A percentile compares a stretch with the other conserved stretches of the same genome.
phyloP scores from a whole-genome alignment of 37 sponge, comb jelly and placozoan genomes.

The Bolinopsis microptera region DNA sequence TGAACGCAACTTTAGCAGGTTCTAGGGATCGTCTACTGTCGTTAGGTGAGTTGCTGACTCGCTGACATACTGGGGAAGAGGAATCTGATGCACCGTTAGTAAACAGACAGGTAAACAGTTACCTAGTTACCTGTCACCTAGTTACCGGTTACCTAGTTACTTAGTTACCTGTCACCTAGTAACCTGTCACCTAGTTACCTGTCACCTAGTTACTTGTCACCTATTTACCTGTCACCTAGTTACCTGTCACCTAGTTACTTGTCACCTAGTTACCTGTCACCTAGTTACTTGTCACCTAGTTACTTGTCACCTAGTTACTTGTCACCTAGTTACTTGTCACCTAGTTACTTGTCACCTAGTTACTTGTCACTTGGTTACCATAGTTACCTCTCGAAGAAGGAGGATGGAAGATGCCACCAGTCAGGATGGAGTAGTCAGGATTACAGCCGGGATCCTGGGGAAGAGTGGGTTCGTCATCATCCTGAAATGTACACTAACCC shows the following conservation, averaged over 20 bases:
- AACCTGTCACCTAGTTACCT: background rate
- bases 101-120: background rate
- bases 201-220: background rate
- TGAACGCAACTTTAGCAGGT: conserved; percentile 60
- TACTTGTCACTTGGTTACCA: background rate
- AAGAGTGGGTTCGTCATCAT: background rate
- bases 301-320: background rate
- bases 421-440: background rate
- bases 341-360: background rate
- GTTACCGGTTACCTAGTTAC: background rate
- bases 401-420: conserved; percentile 60
- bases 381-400: conserved; percentile 37
- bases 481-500: background rate
- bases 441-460: background rate
- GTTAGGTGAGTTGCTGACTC: background rate
- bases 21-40: conserved; percentile 34
- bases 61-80: conserved; percentile 52
- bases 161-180: background rate
- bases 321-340: background rate
- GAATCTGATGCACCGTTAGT: conserved; percentile 61
- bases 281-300: background rate
- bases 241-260: background rate
- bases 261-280: background rate
- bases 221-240: background rate
- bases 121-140: background rate